A percentile compares a stretch with the other conserved stretches of the same genome.
phyloP scores from a whole-genome alignment of 2,888 invertebrate species.

The Laspeyria flexula region DNA sequence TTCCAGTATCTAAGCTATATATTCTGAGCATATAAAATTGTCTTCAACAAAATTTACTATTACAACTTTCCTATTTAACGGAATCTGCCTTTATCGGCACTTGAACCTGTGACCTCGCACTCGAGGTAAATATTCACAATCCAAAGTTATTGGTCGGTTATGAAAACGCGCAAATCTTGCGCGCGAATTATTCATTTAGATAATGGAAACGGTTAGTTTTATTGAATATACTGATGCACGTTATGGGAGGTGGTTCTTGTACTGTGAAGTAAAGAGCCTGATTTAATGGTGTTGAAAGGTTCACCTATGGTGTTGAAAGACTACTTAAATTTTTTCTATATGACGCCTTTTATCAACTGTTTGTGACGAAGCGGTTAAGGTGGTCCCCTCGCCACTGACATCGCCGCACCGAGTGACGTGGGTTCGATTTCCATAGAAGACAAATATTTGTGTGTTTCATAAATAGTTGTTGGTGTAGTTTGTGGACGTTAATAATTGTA shows the following conservation, averaged over 20 bases:
- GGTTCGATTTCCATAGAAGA: too few species aligned
- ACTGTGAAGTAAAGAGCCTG: not conserved
- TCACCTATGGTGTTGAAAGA: too few species aligned
- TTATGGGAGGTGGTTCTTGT: not conserved
- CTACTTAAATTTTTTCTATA: too few species aligned
- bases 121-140: constrained; percentile 49
- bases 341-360: too few species aligned
- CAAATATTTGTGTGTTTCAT: too few species aligned
- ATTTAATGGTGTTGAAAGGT: too few species aligned
- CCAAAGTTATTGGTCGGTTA: constrained; percentile 64
- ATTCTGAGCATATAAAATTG: constrained; percentile 8
- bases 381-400: too few species aligned
- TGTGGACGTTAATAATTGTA: too few species aligned
- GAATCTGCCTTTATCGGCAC: constrained; percentile 43
- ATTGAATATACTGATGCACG: constrained; percentile 55
- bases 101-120: constrained; percentile 63
- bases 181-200: constrained; percentile 74
- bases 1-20: not conserved
- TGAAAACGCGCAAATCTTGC: constrained; percentile 67
- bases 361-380: too few species aligned
- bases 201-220: constrained; percentile 71
- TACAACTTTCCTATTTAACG: constrained; percentile 44
- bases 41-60: constrained; percentile 34
- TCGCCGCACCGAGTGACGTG: too few species aligned
- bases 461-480: too few species aligned